Evolutionary conservation across 1,140 invertebrate species (phyloP), one percentile per base, ranked within the genome.

Genomic region (Zaprionus ornatus): DNA sequence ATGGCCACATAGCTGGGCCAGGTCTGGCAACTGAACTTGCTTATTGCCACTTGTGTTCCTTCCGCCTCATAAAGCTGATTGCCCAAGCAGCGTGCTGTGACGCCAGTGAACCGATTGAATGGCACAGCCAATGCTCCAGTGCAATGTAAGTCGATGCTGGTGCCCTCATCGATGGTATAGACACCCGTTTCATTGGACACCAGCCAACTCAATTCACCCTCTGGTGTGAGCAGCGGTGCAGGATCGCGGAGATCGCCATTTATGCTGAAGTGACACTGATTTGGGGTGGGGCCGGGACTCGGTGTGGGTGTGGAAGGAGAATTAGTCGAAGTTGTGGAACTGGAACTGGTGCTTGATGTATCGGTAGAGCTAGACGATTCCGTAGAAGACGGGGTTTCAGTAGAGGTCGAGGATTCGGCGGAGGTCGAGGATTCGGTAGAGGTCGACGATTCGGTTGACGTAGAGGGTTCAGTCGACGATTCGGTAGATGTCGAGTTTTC

Each of bases 221-320:
- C 52, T 3, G 78, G 73, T 0, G 77, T 87, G 10, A 92, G 77
- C 1, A 92, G 19, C 4, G 91, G 91, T 17, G 83, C 79, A 6
- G 91, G 91, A 74, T 92, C 80, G 6, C 60, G 84, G 0, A 92
- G 65, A 59, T 74, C 88, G 0, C 80, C 85, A 54, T 84, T 91
- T 1, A 80, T 56, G 13, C 27, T 83, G 19, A 92, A 92, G 19
- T 64, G 66, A 21, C 91, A 92, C 15, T 80, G 64, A 7, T 65
- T 80, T 4, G 19, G 68, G 15, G 12, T 50, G 13, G 70, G 88
- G 2, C 23, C 56, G 7, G 80, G 76, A 21, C 13, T 55, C 19
- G 77, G 35, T 15, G 54, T 71, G 57, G 32, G 15, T 9, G 71
- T 45, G 0, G 57, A 4, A 40, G 50, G 52, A 2, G 70, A 67